Evolutionary conservation across 2,888 invertebrate genomes (phyloP).

Genomic region (Lymantria dispar): DNA sequence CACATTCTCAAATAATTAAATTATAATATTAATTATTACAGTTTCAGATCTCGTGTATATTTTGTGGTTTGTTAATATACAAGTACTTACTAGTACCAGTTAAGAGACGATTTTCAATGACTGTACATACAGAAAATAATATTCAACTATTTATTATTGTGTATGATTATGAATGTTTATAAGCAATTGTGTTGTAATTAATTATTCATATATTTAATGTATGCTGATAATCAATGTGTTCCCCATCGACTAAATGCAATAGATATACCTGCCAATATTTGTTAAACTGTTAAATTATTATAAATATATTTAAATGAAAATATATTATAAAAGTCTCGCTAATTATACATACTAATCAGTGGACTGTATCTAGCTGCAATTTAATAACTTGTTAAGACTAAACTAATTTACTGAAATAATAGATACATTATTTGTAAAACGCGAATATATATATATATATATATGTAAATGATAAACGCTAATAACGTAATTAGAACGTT

Average conservation of each 20-base stretch:
- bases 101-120: constrained; percentile 26
- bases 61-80: constrained; percentile 18
- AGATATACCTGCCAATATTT: constrained; percentile 62
- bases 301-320: constrained; percentile 25
- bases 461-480: background rate
- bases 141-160: constrained; percentile 2
- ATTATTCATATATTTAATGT: constrained; percentile 25
- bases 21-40: too few relatives aligned
- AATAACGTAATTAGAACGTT: background rate
- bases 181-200: constrained; percentile 8
- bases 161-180: constrained; percentile 10
- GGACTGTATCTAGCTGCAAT: constrained; percentile 21
- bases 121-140: constrained; percentile 13
- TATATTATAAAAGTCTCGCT: constrained; percentile 42
- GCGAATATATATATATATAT: constrained; percentile 27
- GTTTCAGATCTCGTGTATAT: background rate
- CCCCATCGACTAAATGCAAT: constrained; percentile 67
- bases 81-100: constrained; percentile 37
- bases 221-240: constrained; percentile 60
- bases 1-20: too few relatives aligned
- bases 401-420: constrained; percentile 17
- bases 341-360: constrained; percentile 33
- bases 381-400: constrained; percentile 18
- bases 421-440: constrained; percentile 21
- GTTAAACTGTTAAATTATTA: constrained; percentile 33